Percentiles rank a stretch among this genome's conserved stretches.
Conservation (phyloP, 2,888 invertebrate species). For the Pristionchus japonicus region DNA sequence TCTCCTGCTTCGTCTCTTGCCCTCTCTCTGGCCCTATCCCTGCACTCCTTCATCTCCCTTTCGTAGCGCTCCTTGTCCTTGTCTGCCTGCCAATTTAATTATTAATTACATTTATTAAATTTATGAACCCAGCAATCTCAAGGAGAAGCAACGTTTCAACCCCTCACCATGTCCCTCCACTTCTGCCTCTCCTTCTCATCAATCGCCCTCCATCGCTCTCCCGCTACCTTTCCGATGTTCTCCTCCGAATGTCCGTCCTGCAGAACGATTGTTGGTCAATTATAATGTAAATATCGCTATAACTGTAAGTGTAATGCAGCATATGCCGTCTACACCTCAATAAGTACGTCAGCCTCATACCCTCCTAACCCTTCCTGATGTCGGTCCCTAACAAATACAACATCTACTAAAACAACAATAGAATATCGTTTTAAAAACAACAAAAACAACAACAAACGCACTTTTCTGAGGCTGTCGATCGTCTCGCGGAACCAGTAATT, state of each 20-base stretch:
- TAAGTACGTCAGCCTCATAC: neutral
- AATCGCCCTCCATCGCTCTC: slow-evolving; percentile 92
- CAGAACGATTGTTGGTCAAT: neutral
- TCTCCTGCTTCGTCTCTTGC: slow-evolving; percentile 53
- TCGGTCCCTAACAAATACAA: too few species aligned
- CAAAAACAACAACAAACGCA: neutral
- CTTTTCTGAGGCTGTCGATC: slow-evolving; percentile 87
- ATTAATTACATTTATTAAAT: neutral
- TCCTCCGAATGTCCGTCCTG: slow-evolving; percentile 87
- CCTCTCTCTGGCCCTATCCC: too few species aligned
- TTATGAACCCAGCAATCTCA: neutral
- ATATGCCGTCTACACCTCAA: too few species aligned
- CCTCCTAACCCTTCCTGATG: too few species aligned
- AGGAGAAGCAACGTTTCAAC: too few species aligned
- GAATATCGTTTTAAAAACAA: neutral
- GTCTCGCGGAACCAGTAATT: slow-evolving; percentile 92
- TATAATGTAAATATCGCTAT: too few species aligned
- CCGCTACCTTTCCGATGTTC: slow-evolving; percentile 92
- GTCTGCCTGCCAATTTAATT: slow-evolving; percentile 80
- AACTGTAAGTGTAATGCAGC: too few species aligned
- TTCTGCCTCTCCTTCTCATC: slow-evolving; percentile 73
- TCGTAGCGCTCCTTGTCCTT: slow-evolving; percentile 90
- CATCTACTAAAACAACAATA: too few species aligned
- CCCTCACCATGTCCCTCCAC: neutral
- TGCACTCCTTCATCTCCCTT: slow-evolving; percentile 90